Conservation (phyloP, 37 sponge, comb jelly and placozoan species). For the Halichondria panicea region DNA sequence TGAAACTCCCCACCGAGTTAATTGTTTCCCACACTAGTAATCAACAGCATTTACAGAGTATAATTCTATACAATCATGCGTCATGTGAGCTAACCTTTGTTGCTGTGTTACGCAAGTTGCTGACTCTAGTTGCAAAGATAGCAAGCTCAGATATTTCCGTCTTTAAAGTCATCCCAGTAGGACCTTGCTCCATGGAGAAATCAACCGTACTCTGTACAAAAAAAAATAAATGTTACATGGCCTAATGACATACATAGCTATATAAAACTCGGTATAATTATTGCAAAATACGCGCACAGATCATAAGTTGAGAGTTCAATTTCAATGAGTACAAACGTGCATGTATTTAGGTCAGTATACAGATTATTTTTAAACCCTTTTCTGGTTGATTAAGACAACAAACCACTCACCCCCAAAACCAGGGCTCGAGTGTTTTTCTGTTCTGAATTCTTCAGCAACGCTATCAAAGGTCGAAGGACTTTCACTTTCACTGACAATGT, state of each 20-base stretch:
- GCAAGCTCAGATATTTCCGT: background rate
- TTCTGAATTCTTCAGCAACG: slow-evolving; percentile 47
- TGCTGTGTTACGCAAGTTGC: slow-evolving; percentile 6
- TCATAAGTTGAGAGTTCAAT: background rate
- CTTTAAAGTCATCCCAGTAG: background rate
- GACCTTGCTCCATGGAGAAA: background rate
- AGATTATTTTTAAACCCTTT: background rate
- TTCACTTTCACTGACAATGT: slow-evolving; percentile 4
- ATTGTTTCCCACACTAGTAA: too few relatives aligned
- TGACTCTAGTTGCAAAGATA: background rate
- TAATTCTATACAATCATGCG: too few relatives aligned
- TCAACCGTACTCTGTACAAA: background rate
- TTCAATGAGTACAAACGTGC: background rate
- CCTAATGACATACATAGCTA: background rate
- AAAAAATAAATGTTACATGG: slow-evolving; percentile 1
- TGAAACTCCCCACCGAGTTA: too few relatives aligned
- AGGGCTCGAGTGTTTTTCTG: slow-evolving; percentile 18
- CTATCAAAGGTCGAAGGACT: slow-evolving; percentile 27
- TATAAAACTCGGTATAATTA: background rate
- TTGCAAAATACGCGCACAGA: background rate
- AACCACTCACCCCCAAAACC: slow-evolving; percentile 37
- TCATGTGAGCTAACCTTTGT: background rate
- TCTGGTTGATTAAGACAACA: too few relatives aligned
- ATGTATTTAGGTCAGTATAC: background rate
- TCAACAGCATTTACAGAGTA: too few relatives aligned